Percentiles rank a stretch among this genome's conserved stretches.
Conservation (phyloP, 1,140 invertebrate species). For the Hesperophylax magnus region DNA sequence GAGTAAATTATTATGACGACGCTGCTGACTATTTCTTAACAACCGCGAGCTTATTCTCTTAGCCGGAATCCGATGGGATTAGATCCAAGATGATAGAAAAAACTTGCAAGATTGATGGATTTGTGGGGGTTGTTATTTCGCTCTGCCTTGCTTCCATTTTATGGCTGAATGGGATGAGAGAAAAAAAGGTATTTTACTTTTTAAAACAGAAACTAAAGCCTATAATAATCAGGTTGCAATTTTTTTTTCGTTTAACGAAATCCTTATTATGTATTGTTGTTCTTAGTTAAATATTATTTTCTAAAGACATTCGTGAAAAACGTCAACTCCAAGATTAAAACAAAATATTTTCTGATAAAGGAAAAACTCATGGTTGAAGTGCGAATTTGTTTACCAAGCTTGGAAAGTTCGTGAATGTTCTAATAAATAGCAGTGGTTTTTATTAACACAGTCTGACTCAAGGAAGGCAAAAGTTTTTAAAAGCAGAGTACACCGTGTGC, state of each 20-base stretch:
- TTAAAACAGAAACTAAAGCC: no score
- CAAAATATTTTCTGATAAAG: neutral
- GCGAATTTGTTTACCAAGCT: conserved; percentile 32
- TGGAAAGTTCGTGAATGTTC: conserved; percentile 29
- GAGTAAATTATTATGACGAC: conserved; percentile 9
- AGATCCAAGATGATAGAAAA: conserved; percentile 19
- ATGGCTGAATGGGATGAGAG: no score
- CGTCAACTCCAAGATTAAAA: no score
- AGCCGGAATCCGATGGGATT: conserved; percentile 11
- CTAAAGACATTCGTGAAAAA: no score
- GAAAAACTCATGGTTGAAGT: neutral
- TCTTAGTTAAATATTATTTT: no score
- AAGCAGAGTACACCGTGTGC: conserved; percentile 54
- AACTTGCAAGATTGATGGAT: conserved; percentile 12
- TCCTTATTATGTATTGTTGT: no score
- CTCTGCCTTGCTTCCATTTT: no score
- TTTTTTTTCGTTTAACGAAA: no score
- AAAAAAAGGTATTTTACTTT: no score
- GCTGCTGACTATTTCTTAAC: neutral
- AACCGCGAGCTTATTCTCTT: neutral
- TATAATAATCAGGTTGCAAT: no score
- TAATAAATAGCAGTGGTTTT: conserved; percentile 34
- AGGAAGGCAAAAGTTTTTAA: conserved; percentile 49
- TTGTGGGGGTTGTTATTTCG: neutral
- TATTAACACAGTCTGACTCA: conserved; percentile 39